Evolutionary conservation across 2,797 vertebrate genomes (phyloP).

Genomic region (Pipistrellus nathusii): DNA sequence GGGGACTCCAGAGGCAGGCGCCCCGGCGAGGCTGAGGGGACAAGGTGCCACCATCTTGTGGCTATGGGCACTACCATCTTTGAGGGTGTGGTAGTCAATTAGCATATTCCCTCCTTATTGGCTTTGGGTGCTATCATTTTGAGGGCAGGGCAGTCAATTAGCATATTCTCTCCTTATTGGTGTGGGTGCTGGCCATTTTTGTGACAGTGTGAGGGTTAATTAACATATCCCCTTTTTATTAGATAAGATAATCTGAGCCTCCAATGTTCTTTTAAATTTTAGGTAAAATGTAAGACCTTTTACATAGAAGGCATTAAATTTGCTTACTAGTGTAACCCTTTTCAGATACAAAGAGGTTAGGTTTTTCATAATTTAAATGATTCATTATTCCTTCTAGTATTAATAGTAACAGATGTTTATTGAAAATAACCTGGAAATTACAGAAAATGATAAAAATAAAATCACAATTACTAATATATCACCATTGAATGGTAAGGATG

Average conservation of each 20-base stretch:
- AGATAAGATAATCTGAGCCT: neutral
- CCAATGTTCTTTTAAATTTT: constrained; percentile 46
- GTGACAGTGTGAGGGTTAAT: too few relatives aligned
- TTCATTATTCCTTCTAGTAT: constrained; percentile 24
- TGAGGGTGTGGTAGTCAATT: too few relatives aligned
- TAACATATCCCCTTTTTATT: too few relatives aligned
- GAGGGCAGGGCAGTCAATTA: too few relatives aligned
- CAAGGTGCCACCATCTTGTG: too few relatives aligned
- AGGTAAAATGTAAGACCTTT: constrained; percentile 31
- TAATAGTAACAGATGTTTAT: constrained; percentile 35
- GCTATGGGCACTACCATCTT: too few relatives aligned
- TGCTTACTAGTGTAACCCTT: constrained; percentile 7
- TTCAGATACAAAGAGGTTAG: constrained; percentile 8
- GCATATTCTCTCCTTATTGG: too few relatives aligned
- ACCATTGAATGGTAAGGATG: neutral
- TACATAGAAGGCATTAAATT: neutral
- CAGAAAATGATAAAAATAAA: constrained; percentile 31
- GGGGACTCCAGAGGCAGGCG: too few relatives aligned
- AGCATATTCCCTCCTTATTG: too few relatives aligned
- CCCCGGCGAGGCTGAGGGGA: too few relatives aligned
- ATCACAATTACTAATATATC: neutral
- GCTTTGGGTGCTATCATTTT: too few relatives aligned
- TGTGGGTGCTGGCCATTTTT: too few relatives aligned
- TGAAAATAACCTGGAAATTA: constrained; percentile 45
- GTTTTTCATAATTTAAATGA: constrained; percentile 52